These are phyloP conservation scores for Petrocephalus sullivani DNA, from an alignment of 2,797 vertebrate species.

Conservation along the genomic window DNA sequence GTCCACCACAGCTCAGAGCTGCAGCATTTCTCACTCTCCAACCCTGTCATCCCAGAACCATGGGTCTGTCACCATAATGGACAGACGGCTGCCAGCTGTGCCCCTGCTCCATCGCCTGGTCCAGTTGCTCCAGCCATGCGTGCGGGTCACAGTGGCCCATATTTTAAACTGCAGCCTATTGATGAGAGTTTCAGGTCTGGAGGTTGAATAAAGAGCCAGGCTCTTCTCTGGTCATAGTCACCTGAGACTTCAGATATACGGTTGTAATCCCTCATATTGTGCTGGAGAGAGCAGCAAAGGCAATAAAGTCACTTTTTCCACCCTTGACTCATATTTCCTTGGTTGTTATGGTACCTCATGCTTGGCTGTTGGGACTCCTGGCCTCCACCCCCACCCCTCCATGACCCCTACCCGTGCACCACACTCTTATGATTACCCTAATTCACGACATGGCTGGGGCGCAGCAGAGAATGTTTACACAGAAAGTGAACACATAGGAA, in stretches of 20 bases:
- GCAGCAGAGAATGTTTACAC: background rate
- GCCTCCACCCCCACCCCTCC: background rate
- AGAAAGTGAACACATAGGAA: conserved; percentile 3
- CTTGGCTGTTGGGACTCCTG: background rate
- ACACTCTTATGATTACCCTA: background rate
- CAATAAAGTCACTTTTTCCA: background rate
- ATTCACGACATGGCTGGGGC: background rate
- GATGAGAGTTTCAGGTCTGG: background rate
- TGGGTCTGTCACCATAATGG: background rate
- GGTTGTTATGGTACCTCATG: background rate
- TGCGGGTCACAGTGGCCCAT: background rate
- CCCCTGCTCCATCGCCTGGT: background rate
- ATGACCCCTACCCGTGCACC: background rate
- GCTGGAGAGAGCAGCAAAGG: background rate
- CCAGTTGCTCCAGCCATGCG: background rate
- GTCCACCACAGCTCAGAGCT: background rate
- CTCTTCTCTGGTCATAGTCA: background rate
- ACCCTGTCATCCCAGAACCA: background rate
- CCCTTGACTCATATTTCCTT: background rate
- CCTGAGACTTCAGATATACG: background rate
- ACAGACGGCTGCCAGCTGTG: background rate
- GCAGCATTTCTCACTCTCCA: background rate
- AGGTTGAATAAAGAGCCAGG: background rate
- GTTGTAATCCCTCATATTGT: background rate
- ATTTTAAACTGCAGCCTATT: background rate